phyloP scores from a whole-genome alignment of 2,797 vertebrate species.

The Megalops cyprinoides region DNA sequence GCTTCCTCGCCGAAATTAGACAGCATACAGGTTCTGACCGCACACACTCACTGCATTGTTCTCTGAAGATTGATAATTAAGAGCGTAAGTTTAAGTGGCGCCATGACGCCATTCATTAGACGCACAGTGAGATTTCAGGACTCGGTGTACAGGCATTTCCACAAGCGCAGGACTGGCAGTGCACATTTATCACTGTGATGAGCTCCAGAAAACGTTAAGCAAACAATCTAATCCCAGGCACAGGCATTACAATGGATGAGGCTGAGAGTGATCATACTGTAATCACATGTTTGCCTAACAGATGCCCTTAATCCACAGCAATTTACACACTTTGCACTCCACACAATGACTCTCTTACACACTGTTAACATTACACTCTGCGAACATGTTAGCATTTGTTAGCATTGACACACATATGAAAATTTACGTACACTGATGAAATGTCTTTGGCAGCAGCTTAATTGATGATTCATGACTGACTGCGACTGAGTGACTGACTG shows the following conservation, averaged over 20 bases:
- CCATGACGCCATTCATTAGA: background rate
- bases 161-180: background rate
- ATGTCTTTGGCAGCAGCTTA: background rate
- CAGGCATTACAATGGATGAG: background rate
- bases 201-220: background rate
- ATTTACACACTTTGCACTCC: too few relatives aligned
- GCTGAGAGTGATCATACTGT: background rate
- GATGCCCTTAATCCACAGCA: background rate
- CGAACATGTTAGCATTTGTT: too few relatives aligned
- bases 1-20: background rate
- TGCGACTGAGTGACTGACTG: background rate
- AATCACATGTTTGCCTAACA: background rate
- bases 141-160: background rate
- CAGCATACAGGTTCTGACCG: background rate
- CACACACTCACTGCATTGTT: background rate
- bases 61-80: background rate
- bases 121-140: background rate
- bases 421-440: background rate
- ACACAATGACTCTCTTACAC: background rate
- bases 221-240: background rate
- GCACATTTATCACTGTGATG: background rate
- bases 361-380: background rate
- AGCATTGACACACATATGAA: too few relatives aligned
- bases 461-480: background rate
- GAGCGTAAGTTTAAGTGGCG: slow-evolving; percentile 9